Evolutionary conservation across 2,113 vertebrate genomes (phyloP), one percentile per base, ranked within the genome.

Genomic region (Nestor notabilis): DNA sequence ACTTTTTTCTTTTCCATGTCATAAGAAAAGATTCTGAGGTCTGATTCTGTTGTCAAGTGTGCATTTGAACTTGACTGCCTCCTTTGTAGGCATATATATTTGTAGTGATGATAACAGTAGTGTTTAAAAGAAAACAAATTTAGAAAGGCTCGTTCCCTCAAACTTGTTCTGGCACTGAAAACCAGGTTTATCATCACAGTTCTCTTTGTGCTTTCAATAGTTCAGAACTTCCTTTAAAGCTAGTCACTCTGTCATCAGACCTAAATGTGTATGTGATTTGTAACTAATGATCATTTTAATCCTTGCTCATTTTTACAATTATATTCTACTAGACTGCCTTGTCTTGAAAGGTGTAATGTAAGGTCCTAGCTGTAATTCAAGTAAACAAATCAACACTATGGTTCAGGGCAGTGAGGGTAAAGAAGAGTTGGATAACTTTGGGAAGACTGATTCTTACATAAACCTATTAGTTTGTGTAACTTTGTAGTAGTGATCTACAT

Each of bases 231-330:
- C 19, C 29, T 58, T 68, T 68, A 24, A 76, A 47, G 24, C 35
- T 21, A 23, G 13, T 46, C 60, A 13, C 19, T 66, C 17, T 41
- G 7, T 78, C 33, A 49, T 43, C 0, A 0, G 28, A 37, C 39
- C 83, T 77, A 60, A 76, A 76, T 43, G 17, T 71, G 20, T 81
- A 3, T 1, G 1, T 75, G 13, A 46, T 33, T 83, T 83, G 17
- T 86, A 72, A 29, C 9, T 55, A 58, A 35, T 1, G 39, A 50
- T 81, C 13, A 15, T 43, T 89, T 80, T 12, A 56, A 33, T 29
- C 18, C 16, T 60, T 80, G 14, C 19, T 87, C 2, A 3, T 33
- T 72, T 87, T 81, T 39, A n/a, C 41, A 61, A 1, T 31, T 83
- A 0, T 2, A 6, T 49, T 83, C 49, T 68, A 79, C 31, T 52